Conservation (phyloP, 2,797 vertebrate genomes). For the Notoglanidium macrostoma region DNA sequence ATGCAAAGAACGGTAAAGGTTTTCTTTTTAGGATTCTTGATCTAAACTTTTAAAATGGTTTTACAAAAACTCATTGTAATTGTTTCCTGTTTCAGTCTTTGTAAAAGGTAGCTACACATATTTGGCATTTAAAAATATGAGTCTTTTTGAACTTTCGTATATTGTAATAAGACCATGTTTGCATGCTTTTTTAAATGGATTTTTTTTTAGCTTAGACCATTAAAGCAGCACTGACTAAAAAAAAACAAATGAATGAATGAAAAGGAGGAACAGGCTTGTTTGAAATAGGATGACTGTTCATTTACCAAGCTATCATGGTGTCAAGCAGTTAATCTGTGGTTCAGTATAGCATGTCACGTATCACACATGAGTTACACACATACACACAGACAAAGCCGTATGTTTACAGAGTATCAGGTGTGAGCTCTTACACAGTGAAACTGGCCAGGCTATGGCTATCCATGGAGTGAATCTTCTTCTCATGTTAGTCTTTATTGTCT, state of each 20-base stretch:
- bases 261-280: not conserved
- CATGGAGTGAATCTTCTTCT: slow-evolving; percentile 42
- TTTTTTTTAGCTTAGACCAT: not conserved
- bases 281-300: not conserved
- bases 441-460: slow-evolving; percentile 32
- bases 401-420: slow-evolving; percentile 47
- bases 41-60: not conserved
- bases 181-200: not conserved
- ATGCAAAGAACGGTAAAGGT: not conserved
- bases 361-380: slow-evolving; percentile 32
- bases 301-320: slow-evolving; percentile 50
- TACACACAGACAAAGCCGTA: slow-evolving; percentile 12
- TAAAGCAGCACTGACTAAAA: not conserved
- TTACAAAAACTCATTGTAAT: not conserved
- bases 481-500: slow-evolving; percentile 40
- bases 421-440: slow-evolving; percentile 51
- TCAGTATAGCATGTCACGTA: slow-evolving; percentile 51
- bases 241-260: not conserved
- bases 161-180: not conserved
- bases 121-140: not conserved
- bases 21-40: not conserved
- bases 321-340: slow-evolving; percentile 58
- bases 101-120: not conserved
- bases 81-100: not conserved
- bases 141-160: not conserved